Evolutionary conservation across 2,797 vertebrate genomes (phyloP), one percentile per base, ranked within the genome.

Genomic region (Rhinella marina): DNA sequence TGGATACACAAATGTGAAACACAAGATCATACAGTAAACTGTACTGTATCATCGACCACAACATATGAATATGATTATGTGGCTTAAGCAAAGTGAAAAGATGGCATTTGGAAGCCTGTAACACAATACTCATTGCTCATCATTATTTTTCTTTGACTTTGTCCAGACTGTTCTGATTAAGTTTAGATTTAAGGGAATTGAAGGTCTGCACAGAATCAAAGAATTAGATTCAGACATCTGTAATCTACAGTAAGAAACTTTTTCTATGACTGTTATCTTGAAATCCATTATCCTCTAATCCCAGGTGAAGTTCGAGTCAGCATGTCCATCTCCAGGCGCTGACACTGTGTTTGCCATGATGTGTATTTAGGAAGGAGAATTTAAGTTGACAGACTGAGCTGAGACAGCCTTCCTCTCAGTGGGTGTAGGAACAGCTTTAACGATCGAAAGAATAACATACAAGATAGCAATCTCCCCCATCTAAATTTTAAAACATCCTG

Each of bases 231-330:
- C 50, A 72, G 75, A 61, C 52, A 81, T 86, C 70, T 86, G 12
- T 84, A 88, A 81, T 72, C 80, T 78, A 21, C 73, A 29, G 54
- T 79, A 79, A 83, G 88, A 86, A 83, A 82, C 83, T 80, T 57
- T 75, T 77, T 81, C 61, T 89, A 56, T 79, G 73, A 89, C 84
- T 78, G 54, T 86, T 89, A 89, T 86, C 68, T 85, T 86, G 62
- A 83, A 82, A 89, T 68, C 80, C 84, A 86, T 89, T 89, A 89
- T 86, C 85, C 72, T 70, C n/a, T 50, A 66, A 78, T 86, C 80
- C 85, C 72, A 57, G 70, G 29, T 68, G 88, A 82, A 82, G 64
- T 83, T 64, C 17, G 61, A 86, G 80, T 72, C 41, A 66, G n/a
- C 72, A 59, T 86, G 79, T 86, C 61, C 84, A 86, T 83, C 75